Conservation (phyloP, 2,888 invertebrate genomes). For the Alsophila aescularia region DNA sequence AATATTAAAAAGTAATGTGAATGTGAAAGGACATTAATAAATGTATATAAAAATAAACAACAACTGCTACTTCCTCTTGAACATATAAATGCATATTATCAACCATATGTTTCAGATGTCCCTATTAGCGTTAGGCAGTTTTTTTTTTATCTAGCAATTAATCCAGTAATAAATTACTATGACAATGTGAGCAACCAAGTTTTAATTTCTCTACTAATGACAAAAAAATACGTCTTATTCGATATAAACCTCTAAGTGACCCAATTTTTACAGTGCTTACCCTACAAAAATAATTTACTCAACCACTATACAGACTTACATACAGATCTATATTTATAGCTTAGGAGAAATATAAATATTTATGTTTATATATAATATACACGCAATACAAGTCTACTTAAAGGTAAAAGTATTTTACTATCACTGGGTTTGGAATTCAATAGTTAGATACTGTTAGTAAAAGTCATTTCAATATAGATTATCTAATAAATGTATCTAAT, state of each 20-base stretch:
- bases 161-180: constrained; percentile 6
- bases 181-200: constrained; percentile 56
- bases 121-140: too few species aligned
- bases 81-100: too few species aligned
- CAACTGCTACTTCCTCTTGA: too few species aligned
- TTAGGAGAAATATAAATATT: constrained; percentile 68
- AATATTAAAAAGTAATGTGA: too few species aligned
- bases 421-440: constrained; percentile 49
- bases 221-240: constrained; percentile 63
- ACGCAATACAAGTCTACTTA: constrained; percentile 30
- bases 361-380: constrained; percentile 52
- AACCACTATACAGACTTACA: constrained; percentile 80
- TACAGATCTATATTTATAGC: constrained; percentile 53
- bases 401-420: constrained; percentile 31
- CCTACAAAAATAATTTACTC: constrained; percentile 83
- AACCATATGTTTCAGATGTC: too few species aligned
- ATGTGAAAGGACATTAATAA: too few species aligned
- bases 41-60: too few species aligned
- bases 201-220: constrained; percentile 56
- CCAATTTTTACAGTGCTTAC: constrained; percentile 79
- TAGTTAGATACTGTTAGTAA: constrained; percentile 13
- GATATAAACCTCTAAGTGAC: constrained; percentile 76
- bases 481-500: too few species aligned
- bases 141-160: too few species aligned
- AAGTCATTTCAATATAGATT: background rate